Base-by-base conservation (phyloP, 2,797 vertebrate species). In the Crenichthys baileyi region DNA sequence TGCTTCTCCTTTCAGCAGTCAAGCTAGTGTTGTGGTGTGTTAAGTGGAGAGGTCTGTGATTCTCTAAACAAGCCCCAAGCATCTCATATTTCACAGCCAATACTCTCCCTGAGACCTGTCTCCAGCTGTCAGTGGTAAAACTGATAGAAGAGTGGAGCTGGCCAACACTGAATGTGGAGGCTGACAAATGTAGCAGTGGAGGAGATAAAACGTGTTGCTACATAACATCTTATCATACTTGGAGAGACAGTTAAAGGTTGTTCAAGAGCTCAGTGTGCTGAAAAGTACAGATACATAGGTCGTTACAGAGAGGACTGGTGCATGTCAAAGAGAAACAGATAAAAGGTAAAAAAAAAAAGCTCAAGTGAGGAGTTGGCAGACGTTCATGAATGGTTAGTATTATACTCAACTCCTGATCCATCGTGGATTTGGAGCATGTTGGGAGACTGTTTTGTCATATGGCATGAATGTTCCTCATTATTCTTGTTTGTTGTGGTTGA, bases 11-110 rank as follows among this genome's bases (percentile, higher is more conserved):
- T 74, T 82, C 81, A 86, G 81, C 80, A 79, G 79, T 83, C 76
- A 83, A 75, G 73, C 41, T 73, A 76, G 83, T 86, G 89, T 93
- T 91, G 90, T 81, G 50, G 83, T n/a, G 82, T 84, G 89, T 90
- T 91, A 92, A 93, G 88, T 91, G 87, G 87, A 84, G 87, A 88
- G 86, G 84, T 90, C 87, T 90, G 86, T 53, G 80, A 92, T 91
- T 91, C 87, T 90, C 85, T 90, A 91, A 93, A 93, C 92, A 93
- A 87, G 86, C 84, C 85, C 77, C 61, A 58, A 85, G 87, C 88
- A 80, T 85, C 88, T 94, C 85, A 6, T 87, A 87, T 93, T 93
- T 94, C 92, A 93, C 75, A 83, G 81, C 85, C 79, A 79, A 82
- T 79, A 80, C 77, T 84, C 89, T 90, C 78, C 72, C 36, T 46